Conservation (phyloP, 2,797 vertebrate genomes). For the Gadopsis marmoratus region DNA sequence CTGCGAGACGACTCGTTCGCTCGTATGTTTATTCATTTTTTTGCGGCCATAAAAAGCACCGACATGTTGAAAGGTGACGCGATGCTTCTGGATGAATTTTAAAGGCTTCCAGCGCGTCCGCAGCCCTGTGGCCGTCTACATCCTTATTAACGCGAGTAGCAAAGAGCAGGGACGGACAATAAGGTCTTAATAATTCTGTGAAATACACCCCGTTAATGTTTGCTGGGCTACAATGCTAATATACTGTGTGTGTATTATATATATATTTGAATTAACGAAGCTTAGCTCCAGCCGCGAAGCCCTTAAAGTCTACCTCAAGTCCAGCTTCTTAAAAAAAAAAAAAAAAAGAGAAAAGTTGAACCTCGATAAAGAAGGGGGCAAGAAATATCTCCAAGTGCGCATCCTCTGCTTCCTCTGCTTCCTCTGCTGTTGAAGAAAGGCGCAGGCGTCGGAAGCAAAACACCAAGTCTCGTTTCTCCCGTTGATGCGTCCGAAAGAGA, state of each 20-base stretch:
- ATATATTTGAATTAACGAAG: conserved; percentile 36
- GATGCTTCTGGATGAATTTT: conserved; percentile 88
- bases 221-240: neutral
- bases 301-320: conserved; percentile 36
- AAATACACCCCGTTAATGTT: conserved; percentile 25
- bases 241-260: too few relatives aligned
- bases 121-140: neutral
- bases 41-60: conserved; percentile 92
- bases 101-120: conserved; percentile 81
- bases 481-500: conserved; percentile 15
- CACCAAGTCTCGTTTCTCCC: too few relatives aligned
- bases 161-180: accelerated
- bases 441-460: conserved; percentile 24
- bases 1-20: too few relatives aligned
- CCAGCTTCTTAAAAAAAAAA: conserved; percentile 26
- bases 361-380: conserved; percentile 27
- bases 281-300: conserved; percentile 32
- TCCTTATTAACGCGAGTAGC: neutral
- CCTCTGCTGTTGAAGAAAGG: conserved; percentile 4
- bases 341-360: too few relatives aligned
- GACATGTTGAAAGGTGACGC: conserved; percentile 92
- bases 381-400: conserved; percentile 62
- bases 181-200: neutral
- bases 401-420: conserved; percentile 21
- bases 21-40: too few relatives aligned